phyloP scores from a whole-genome alignment of 2,797 vertebrate genomes.

The Psittacula echo region DNA sequence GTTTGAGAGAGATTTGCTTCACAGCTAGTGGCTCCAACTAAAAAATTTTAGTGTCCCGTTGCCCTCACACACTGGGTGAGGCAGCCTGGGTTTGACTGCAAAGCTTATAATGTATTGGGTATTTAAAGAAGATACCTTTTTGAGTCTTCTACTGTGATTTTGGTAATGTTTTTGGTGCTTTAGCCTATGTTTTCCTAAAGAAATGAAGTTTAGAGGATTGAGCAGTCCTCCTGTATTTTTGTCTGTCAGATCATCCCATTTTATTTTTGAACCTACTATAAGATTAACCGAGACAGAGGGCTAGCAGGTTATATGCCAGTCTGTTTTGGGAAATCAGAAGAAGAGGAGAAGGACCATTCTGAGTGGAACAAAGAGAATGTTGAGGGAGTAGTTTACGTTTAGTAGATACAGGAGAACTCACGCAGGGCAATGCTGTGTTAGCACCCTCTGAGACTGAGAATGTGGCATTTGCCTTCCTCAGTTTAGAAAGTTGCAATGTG shows the following conservation, averaged over 20 bases:
- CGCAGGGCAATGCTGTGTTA: no score
- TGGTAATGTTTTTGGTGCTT: not conserved
- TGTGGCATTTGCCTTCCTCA: not conserved
- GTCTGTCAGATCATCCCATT: not conserved
- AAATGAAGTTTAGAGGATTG: not conserved
- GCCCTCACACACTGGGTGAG: not conserved
- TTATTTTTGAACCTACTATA: not conserved
- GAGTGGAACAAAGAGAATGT: not conserved
- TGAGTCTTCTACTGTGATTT: not conserved
- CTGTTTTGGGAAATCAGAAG: not conserved
- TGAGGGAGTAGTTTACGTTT: not conserved
- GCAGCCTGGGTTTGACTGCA: not conserved
- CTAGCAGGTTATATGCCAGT: not conserved
- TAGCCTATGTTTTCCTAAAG: not conserved
- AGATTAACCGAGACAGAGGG: not conserved
- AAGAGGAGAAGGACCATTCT: not conserved
- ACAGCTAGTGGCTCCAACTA: not conserved
- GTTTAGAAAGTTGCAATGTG: not conserved
- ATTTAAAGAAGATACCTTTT: not conserved
- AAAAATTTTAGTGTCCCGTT: not conserved
- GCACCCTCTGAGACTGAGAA: not conserved
- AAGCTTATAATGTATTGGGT: not conserved
- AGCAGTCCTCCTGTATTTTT: not conserved
- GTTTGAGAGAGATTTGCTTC: constrained; percentile 36
- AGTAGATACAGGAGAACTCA: not conserved